Conservation (phyloP, 2,888 invertebrate species). For the Nomada fucata region DNA sequence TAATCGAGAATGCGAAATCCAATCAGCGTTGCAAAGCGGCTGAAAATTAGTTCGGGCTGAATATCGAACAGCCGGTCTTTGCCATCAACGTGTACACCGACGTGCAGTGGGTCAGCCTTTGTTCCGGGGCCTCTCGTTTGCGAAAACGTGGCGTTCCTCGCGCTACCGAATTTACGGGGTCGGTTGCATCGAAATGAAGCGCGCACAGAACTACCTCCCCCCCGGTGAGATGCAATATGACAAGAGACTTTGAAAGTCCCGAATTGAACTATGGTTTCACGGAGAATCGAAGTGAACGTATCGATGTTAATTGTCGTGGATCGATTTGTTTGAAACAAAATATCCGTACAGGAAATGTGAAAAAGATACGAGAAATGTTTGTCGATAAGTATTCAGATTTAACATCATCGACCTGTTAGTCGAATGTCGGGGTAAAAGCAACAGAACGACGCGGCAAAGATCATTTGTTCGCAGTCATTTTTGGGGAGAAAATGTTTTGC, state of each 20-base stretch:
- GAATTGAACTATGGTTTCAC: background rate
- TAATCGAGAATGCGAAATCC: constrained; percentile 57
- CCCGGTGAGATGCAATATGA: background rate
- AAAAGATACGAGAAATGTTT: no score
- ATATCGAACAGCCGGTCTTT: constrained; percentile 32
- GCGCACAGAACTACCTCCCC: background rate
- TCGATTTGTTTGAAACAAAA: background rate
- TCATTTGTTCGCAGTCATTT: no score
- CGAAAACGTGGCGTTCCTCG: constrained; percentile 10
- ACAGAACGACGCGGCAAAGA: no score
- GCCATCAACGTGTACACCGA: background rate
- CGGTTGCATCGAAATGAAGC: constrained; percentile 16
- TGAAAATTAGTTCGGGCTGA: constrained; percentile 50
- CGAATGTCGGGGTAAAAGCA: no score
- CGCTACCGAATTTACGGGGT: background rate
- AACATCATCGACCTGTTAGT: no score
- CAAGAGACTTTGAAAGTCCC: background rate
- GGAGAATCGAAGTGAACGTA: background rate
- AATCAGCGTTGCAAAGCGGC: constrained; percentile 50
- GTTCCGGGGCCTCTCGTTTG: constrained; percentile 7
- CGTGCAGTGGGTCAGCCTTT: constrained; percentile 8
- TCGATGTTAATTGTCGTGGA: background rate
- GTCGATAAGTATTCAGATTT: no score
- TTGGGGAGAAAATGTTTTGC: no score
- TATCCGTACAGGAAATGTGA: no score